Base-by-base conservation (phyloP, 2,888 invertebrate species). In the Crioceris asparagi region DNA sequence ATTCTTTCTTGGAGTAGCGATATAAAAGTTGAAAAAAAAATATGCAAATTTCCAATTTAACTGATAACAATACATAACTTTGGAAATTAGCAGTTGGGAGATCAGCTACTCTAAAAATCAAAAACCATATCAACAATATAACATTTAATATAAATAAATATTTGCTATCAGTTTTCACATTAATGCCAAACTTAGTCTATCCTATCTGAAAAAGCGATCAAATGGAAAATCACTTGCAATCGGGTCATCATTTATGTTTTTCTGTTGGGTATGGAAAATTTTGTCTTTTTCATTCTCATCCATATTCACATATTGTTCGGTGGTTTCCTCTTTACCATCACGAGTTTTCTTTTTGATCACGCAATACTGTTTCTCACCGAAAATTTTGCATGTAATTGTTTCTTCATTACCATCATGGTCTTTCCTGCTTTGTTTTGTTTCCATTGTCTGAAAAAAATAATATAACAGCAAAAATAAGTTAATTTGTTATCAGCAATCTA, bases 401-500 rank as follows among this genome's bases (percentile, higher is more conserved):
- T 74, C 71, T 46, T 70, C 67, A 49, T 73, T 74, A 1, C 78
- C 78, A 26, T 71, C 61, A 8, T 66, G 68, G 49, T 77, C 76
- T 49, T 62, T 65, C 1, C 73, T 61, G 14, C 70, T 67, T 49
- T 65, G 67, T 29, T 68, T 69, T 17, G 72, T 70, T 60, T 77
- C 75, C 38, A 70, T 58, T 15, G 67, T 65, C 64, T 65, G 36
- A 37, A 57, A 45, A 40, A 35, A 41, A 18, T 29, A 14, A n/a
- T n/a, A n/a, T n/a, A n/a, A n/a, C n/a, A n/a, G n/a, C n/a, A n/a
- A n/a, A n/a, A n/a, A n/a, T n/a, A n/a, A n/a, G n/a, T n/a, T n/a
- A n/a, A n/a, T n/a, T n/a, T n/a, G n/a, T n/a, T n/a, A n/a, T n/a
- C n/a, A n/a, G n/a, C n/a, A n/a, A n/a, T n/a, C n/a, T n/a, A n/a